Conservation (phyloP, 2,797 vertebrate genomes). For the Enteromius trimaculatus region DNA sequence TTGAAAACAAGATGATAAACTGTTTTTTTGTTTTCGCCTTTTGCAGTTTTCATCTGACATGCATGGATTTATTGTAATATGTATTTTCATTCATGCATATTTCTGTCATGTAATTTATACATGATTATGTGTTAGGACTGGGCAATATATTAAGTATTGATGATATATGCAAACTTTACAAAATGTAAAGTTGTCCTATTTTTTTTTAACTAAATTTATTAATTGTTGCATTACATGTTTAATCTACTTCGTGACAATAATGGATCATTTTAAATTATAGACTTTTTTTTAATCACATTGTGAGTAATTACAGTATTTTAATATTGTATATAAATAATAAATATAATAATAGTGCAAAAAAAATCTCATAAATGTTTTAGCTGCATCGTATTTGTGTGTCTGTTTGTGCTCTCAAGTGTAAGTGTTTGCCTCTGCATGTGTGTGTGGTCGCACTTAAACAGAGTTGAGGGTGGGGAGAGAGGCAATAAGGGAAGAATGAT, state of each 20-base stretch:
- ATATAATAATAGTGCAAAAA: background rate
- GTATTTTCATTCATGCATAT: slow-evolving; percentile 25
- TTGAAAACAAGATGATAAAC: background rate
- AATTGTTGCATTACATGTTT: background rate
- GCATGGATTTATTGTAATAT: slow-evolving; percentile 24
- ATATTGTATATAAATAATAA: background rate
- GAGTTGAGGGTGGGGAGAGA: slow-evolving; percentile 54
- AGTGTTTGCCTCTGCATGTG: slow-evolving; percentile 29
- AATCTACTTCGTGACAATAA: background rate
- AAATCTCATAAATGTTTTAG: background rate
- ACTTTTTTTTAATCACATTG: background rate
- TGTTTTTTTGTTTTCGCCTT: background rate
- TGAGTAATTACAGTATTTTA: background rate
- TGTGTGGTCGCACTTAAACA: slow-evolving; percentile 56
- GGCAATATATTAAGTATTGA: background rate
- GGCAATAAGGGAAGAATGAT: slow-evolving; percentile 61
- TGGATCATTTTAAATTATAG: background rate
- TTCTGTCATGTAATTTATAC: slow-evolving; percentile 17
- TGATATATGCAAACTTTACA: background rate
- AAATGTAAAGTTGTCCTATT: too few species aligned
- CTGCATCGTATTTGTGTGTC: slow-evolving; percentile 2
- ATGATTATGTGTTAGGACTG: background rate
- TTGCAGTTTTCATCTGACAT: background rate
- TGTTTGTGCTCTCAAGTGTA: slow-evolving; percentile 30
- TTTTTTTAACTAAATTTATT: background rate